Evolutionary conservation across 2,888 invertebrate genomes (phyloP), one percentile per base, ranked within the genome.

Genomic region (Gymnoscelis rufifasciata): DNA sequence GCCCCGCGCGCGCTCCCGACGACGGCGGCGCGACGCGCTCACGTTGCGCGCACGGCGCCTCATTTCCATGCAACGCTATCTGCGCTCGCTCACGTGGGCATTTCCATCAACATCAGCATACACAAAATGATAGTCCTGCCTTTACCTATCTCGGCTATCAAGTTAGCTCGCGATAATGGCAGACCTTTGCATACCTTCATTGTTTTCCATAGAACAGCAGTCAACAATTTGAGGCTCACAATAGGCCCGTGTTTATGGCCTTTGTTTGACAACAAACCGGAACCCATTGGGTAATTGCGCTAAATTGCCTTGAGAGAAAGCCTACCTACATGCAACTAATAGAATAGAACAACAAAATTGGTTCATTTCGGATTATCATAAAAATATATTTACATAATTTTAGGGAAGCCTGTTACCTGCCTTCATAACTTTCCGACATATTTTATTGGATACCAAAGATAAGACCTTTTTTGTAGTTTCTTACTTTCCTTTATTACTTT

Each of bases 11-110:
- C 50, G 35, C 33, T 5, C 27, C n/a, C 28, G 19, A 40, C 44
- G 27, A 60, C 73, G 71, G 70, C 67, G 64, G 64, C 57, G 52
- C 51, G 57, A n/a, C 54, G 51, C 52, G 57, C 52, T 52, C 57
- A 56, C 54, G 54, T 44, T 47, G 43, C 49, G 54, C 56, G 51
- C 40, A 13, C 38, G 12, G 13, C 31, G 43, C 36, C 28, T 47
- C 57, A 57, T 52, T 49, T 55, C 52, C 52, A 57, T 57, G 50
- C 50, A 50, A 40, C 40, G 6, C 6, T 37, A 44, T 38, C 45
- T 33, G 5, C 3, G n/a, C n/a, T n/a, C 19, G 27, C 29, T 45
- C 45, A 50, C 50, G 50, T 45, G 45, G n/a, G 13, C 41, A 38
- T 45, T 42, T 45, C 45, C 37, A 43, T 43, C 36, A 24, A 31